Evolutionary conservation across 2,888 invertebrate species (phyloP).

Genomic region (Tenthredo amoena): DNA sequence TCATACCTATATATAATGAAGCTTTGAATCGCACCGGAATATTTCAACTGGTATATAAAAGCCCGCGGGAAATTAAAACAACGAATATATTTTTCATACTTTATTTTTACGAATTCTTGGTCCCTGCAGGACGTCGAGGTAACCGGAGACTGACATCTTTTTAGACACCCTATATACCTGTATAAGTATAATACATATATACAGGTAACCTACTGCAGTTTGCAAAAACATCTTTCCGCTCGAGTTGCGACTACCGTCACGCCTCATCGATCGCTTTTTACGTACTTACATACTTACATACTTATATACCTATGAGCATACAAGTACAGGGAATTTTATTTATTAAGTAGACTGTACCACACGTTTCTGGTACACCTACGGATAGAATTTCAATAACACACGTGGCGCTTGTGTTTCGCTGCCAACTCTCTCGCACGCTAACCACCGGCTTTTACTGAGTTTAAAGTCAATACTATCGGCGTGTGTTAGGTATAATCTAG

Average conservation of each 20-base stretch:
- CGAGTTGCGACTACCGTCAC: slow-evolving; percentile 20
- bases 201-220: slow-evolving; percentile 4
- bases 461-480: slow-evolving; percentile 26
- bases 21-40: background rate
- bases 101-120: background rate
- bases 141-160: background rate
- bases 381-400: slow-evolving; percentile 43
- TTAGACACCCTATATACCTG: background rate
- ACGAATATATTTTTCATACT: background rate
- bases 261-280: slow-evolving; percentile 26
- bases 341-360: slow-evolving; percentile 14
- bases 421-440: background rate
- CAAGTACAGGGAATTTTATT: slow-evolving; percentile 10
- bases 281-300: background rate
- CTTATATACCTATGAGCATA: background rate
- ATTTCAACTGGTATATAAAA: background rate
- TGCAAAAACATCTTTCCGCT: slow-evolving; percentile 41
- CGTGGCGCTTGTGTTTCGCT: slow-evolving; percentile 26
- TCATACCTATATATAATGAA: background rate
- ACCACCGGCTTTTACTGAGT: slow-evolving; percentile 11
- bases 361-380: slow-evolving; percentile 27
- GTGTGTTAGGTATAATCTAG: background rate
- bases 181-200: background rate
- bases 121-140: background rate
- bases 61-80: slow-evolving; percentile 1